Percentiles rank a stretch among this genome's conserved stretches.
phyloP scores from a whole-genome alignment of 2,113 vertebrate genomes.

The Pelodiscus sinensis region DNA sequence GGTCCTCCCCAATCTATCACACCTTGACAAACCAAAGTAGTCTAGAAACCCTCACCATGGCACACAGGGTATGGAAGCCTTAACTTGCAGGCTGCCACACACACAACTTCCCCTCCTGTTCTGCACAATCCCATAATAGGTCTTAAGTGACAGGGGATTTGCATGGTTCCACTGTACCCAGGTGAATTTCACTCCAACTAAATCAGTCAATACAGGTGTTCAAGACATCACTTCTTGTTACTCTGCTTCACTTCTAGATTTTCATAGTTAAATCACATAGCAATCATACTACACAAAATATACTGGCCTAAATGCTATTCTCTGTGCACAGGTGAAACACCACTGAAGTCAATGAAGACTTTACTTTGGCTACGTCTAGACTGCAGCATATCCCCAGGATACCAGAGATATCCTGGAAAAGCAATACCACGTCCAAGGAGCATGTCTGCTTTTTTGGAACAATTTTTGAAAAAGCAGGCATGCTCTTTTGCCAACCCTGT shows the following conservation, averaged over 20 bases:
- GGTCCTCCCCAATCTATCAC: neutral
- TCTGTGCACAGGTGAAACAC: neutral
- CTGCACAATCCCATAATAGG: neutral
- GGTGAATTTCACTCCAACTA: neutral
- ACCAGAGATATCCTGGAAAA: no score
- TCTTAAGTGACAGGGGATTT: neutral
- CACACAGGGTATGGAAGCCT: rapidly evolving
- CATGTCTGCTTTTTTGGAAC: no score
- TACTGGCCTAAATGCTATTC: neutral
- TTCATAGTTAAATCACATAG: neutral
- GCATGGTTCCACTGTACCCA: neutral
- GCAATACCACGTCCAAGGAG: no score
- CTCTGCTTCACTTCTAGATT: neutral
- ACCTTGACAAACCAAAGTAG: neutral
- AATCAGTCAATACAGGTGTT: neutral
- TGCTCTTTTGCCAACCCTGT: no score
- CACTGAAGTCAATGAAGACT: neutral
- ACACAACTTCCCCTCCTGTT: neutral
- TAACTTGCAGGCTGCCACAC: neutral
- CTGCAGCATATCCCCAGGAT: no score
- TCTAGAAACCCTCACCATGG: neutral
- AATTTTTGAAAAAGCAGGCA: no score
- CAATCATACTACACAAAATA: neutral
- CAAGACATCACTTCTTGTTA: neutral
- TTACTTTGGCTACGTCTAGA: neutral